Percentiles rank a stretch among this genome's conserved stretches.
Conservation (phyloP, 2,888 invertebrate genomes). For the Sipha maydis region DNA sequence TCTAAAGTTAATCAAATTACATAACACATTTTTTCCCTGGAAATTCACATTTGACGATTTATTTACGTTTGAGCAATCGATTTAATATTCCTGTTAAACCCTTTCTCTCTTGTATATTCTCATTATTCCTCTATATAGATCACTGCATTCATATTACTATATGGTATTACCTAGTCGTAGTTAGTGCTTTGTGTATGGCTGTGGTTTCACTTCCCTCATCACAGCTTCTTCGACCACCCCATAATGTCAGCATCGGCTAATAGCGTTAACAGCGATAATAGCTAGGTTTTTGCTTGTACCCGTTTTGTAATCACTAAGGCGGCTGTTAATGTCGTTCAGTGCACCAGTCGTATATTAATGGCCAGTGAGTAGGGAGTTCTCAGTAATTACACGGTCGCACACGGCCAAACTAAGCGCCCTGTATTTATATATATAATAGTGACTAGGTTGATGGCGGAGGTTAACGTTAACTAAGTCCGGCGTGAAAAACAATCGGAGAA, state of each 20-base stretch:
- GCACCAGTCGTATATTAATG: conserved; percentile 53
- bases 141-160: background rate
- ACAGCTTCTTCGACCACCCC: background rate
- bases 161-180: background rate
- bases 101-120: background rate
- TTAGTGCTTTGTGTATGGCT: background rate
- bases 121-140: background rate
- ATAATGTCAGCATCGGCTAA: conserved; percentile 41
- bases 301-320: conserved; percentile 59
- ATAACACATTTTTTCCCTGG: background rate
- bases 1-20: conserved; percentile 5
- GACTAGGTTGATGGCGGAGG: background rate
- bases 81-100: conserved; percentile 24
- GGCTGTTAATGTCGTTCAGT: conserved; percentile 57
- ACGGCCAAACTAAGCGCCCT: background rate
- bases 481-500: conserved; percentile 56
- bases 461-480: conserved; percentile 17
- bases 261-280: conserved; percentile 59
- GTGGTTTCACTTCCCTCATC: background rate
- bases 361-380: conserved; percentile 7
- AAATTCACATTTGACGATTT: background rate
- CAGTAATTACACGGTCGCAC: conserved; percentile 57
- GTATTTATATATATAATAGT: background rate
- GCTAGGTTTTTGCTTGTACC: conserved; percentile 59
- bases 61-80: conserved; percentile 17